phyloP scores from a whole-genome alignment of 2,888 invertebrate genomes.

The Pyralis farinalis region DNA sequence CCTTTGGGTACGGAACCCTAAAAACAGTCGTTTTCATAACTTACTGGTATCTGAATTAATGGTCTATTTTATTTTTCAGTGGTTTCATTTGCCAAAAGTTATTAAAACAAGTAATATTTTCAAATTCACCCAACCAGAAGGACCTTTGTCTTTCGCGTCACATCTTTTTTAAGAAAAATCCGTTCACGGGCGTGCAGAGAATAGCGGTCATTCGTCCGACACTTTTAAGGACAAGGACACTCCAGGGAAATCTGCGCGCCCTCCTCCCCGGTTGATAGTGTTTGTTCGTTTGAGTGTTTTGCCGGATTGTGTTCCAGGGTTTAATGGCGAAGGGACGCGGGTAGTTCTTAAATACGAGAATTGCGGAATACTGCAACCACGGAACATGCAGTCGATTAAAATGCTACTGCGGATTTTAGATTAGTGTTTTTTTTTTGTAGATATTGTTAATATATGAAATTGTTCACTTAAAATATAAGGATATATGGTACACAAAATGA shows the following conservation, averaged over 20 bases:
- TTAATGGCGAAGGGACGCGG: slow-evolving; percentile 40
- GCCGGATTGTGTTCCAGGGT: slow-evolving; percentile 54
- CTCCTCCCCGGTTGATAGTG: slow-evolving; percentile 60
- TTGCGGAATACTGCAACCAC: not conserved
- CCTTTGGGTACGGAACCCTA: too few relatives aligned
- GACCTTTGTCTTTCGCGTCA: slow-evolving; percentile 19
- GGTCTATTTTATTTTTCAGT: too few relatives aligned
- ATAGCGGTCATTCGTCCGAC: slow-evolving; percentile 62
- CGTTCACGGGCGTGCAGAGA: slow-evolving; percentile 38
- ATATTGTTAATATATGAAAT: too few relatives aligned
- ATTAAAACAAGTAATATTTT: too few relatives aligned
- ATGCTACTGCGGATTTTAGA: too few relatives aligned
- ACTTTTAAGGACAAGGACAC: slow-evolving; percentile 69
- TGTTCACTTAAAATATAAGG: too few relatives aligned
- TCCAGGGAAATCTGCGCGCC: slow-evolving; percentile 73
- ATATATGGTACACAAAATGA: too few relatives aligned
- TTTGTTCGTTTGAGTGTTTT: slow-evolving; percentile 75
- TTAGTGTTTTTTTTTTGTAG: not conserved
- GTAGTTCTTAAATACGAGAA: slow-evolving; percentile 10
- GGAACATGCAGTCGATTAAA: slow-evolving; percentile 1
- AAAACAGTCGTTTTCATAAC: too few relatives aligned
- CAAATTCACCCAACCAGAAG: not conserved
- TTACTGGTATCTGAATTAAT: too few relatives aligned
- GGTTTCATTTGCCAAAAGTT: too few relatives aligned
- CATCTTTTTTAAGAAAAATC: slow-evolving; percentile 34